These are phyloP conservation scores for Acanthaster planci DNA, from an alignment of 35 echinoderm and acorn worm genomes.

Conservation along the genomic window DNA sequence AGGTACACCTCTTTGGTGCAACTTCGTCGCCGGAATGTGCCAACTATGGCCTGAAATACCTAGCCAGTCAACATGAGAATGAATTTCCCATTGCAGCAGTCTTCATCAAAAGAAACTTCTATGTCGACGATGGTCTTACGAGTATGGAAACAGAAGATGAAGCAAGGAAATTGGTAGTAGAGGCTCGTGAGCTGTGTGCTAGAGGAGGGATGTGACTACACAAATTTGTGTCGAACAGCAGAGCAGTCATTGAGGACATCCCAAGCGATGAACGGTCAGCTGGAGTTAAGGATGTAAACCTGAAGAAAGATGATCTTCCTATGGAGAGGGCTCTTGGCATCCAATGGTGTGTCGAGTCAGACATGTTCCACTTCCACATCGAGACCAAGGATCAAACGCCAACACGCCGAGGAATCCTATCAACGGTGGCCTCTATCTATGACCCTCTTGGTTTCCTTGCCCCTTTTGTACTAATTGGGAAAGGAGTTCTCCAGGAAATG, in stretches of 20 bases:
- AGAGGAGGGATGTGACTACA: constrained; percentile 48
- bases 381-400: too few species aligned
- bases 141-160: constrained; percentile 32
- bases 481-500: constrained; percentile 25
- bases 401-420: not conserved
- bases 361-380: not conserved
- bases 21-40: constrained; percentile 73
- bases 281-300: constrained; percentile 31
- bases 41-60: constrained; percentile 66
- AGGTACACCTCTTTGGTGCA: constrained; percentile 66
- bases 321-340: constrained; percentile 38
- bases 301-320: constrained; percentile 25
- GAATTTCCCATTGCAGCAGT: constrained; percentile 37
- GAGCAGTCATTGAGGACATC: constrained; percentile 31
- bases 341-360: constrained; percentile 21
- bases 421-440: constrained; percentile 61
- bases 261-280: constrained; percentile 39
- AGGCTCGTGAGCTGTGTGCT: constrained; percentile 18
- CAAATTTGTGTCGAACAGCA: constrained; percentile 59
- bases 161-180: constrained; percentile 29
- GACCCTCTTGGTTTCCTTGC: too few species aligned
- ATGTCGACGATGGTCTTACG: constrained; percentile 65
- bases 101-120: too few species aligned
- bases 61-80: constrained; percentile 35
- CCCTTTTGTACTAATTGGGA: constrained; percentile 57